These are phyloP conservation scores for Patagioenas fasciata DNA, from an alignment of 2,113 vertebrate species.

Conservation along the genomic window DNA sequence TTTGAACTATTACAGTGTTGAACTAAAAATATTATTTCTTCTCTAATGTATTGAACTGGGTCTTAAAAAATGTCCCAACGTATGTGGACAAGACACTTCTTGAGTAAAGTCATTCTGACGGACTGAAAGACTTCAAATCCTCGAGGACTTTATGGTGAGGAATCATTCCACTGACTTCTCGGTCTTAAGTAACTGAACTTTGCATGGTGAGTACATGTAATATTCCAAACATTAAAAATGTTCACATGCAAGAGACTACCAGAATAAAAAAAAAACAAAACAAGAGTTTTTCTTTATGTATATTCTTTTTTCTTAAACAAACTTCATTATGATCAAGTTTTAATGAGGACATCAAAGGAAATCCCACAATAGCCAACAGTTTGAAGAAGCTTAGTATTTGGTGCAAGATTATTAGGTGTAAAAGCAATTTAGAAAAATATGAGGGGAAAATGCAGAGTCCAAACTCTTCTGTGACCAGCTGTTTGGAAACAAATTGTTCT, in stretches of 20 bases:
- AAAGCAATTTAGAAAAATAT: not conserved
- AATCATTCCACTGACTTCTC: not conserved
- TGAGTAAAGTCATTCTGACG: not conserved
- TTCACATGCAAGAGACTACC: not conserved
- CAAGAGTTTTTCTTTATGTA: not conserved
- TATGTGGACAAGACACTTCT: not conserved
- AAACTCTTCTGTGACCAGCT: not conserved
- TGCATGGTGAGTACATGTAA: not conserved
- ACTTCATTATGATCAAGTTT: not conserved
- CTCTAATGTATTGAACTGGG: not conserved
- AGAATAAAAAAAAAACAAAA: not conserved
- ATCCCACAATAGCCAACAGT: not conserved
- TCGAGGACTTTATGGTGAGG: not conserved
- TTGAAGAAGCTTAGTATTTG: not conserved
- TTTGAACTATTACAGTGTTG: not conserved
- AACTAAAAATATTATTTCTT: not conserved
- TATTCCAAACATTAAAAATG: not conserved
- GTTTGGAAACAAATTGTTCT: not conserved
- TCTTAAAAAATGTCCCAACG: not conserved
- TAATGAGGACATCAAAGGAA: constrained; percentile 4
- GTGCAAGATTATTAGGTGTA: not conserved
- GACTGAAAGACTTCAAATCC: not conserved
- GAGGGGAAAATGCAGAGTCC: not conserved
- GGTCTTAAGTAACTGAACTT: not conserved
- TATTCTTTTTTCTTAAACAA: not conserved